A percentile compares a stretch with the other conserved stretches of the same genome.
Conservation (phyloP, 2,113 vertebrate species). For the Trogon surrucura region DNA sequence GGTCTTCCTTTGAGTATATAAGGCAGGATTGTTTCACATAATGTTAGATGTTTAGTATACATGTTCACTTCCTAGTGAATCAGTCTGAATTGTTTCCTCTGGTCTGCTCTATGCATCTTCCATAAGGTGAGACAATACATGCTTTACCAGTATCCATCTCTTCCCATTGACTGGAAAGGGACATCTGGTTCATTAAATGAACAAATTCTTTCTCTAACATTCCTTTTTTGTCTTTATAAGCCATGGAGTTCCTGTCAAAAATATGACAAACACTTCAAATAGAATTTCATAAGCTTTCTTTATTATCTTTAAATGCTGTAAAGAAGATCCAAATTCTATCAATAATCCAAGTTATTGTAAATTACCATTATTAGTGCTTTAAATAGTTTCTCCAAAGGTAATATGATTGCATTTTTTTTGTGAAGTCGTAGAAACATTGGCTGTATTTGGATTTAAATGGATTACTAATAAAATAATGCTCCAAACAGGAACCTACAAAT, state of each 20-base stretch:
- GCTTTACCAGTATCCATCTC: neutral
- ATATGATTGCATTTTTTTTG: neutral
- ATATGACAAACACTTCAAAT: neutral
- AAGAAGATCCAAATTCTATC: neutral
- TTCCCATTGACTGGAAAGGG: neutral
- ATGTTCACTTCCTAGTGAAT: neutral
- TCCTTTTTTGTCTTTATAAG: neutral
- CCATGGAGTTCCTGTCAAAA: neutral
- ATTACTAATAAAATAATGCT: neutral
- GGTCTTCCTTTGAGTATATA: neutral
- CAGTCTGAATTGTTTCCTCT: neutral
- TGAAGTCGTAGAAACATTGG: neutral
- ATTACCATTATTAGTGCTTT: neutral
- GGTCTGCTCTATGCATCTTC: neutral
- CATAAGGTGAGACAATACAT: neutral
- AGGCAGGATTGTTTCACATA: neutral
- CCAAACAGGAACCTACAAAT: neutral
- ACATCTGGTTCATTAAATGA: neutral
- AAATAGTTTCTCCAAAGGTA: neutral
- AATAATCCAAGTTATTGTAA: fast-evolving
- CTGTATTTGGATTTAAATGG: neutral
- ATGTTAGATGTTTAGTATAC: neutral
- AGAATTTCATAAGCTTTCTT: neutral
- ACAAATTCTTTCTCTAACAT: neutral
- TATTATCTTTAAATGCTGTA: neutral